Base-by-base conservation (phyloP, 1,140 invertebrate genomes). In the Cataglyphis hispanica region DNA sequence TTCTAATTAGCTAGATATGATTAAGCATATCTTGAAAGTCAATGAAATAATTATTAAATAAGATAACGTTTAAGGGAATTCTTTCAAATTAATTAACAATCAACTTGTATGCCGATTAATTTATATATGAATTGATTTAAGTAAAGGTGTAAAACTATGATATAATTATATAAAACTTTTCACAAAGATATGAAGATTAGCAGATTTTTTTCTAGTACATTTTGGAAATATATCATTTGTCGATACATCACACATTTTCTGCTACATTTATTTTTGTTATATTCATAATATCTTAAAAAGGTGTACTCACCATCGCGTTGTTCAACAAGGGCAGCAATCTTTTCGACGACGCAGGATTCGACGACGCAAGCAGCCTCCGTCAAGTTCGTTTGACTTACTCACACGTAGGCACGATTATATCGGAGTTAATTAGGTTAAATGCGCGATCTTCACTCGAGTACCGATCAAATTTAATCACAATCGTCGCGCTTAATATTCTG, bases 401-500 rank as follows among this genome's bases (percentile, higher is more conserved):
- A 34, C 56, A 27, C 58, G 63, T 56, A 46, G 27, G 40, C n/a
- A 60, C 53, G 34, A 85, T 80, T 72, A 61, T 58, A 81, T 56
- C 66, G 66, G 53, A 87, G 86, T 89, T 89, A 89, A 87, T 89
- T 89, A 89, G 87, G 87, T 89, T 89, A 89, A 89, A 85, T 88
- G 70, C 19, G 61, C 50, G 53, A 88, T 83, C 43, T 72, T 83
- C 84, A 74, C 76, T 67, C 43, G 50, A 46, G 27, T 40, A 31
- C 19, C 72, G 70, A 86, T 88, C 58, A 60, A 88, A 88, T 89
- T 83, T 88, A 88, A 89, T 86, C 88, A 89, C 50, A 84, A 84
- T n/a, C 40, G 64, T 77, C 66, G 58, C 80, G 19, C 40, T 89
- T 89, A 83, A 89, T 86, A 89, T 89, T 89, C 70, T 43, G 61